Evolutionary conservation across 2,113 vertebrate genomes (phyloP), one percentile per base, ranked within the genome.

Genomic region (Ailurus styani): DNA sequence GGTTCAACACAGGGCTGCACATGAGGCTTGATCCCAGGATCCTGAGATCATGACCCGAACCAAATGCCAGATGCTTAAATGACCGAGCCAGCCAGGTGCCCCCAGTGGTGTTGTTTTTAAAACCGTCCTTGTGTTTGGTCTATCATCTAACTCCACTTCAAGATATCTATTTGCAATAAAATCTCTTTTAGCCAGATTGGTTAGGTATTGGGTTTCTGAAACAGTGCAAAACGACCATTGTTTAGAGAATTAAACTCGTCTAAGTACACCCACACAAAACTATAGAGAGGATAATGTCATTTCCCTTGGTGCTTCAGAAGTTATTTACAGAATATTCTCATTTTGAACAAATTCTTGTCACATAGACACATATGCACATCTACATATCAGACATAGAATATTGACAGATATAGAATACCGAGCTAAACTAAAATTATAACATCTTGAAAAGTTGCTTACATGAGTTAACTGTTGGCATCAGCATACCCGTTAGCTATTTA

Each of bases 331-430:
- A 82, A 89, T 62, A 72, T 72, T 78, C 45, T 93, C 78, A 52
- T 66, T 95, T 95, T n/a, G 45, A 89, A 93, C 85, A 78, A 84
- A 86, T 85, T 96, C 52, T 95, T 91, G 15, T 85, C 87, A 62
- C 20, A 23, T 47, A 54, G 2, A 47, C 40, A 73, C 70, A 42
- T 60, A 60, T 27, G 23, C 42, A 75, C 25, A 75, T 75, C 72
- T 29, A 15, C 17, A 10, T 68, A 47, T 77, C 42, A 77, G 73
- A 31, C 73, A 77, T 31, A 47, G 42, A 77, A 47, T 77, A 47
- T 77, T 45, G 64, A 93, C 45, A 78, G 34, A 45, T 91, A 14
- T n/a, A 77, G 82, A 93, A 27, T 40, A 50, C 11, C 78, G 70
- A 66, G 52, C 72, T 72, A 42, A 72, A 31, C 29, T 64, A 68